Evolutionary conservation across 2,113 vertebrate species (phyloP).

Genomic region (Chascanopsetta lugubris): DNA sequence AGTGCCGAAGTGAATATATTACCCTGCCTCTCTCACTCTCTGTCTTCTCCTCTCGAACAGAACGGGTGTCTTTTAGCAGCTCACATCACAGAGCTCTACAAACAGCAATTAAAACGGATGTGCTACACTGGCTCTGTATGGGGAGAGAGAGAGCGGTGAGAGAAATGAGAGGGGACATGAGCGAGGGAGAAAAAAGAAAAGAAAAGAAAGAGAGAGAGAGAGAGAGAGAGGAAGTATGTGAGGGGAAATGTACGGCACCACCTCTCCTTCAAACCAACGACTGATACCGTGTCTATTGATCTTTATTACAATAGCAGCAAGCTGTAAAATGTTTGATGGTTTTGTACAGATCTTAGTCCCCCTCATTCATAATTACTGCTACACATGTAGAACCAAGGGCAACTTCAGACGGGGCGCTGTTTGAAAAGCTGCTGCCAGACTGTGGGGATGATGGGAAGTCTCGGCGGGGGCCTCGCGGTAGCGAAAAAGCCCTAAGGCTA

Average conservation of each 20-base stretch:
- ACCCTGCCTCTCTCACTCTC: conserved; percentile 47
- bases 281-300: conserved; percentile 84
- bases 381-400: conserved; percentile 89
- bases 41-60: conserved; percentile 55
- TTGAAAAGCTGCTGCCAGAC: conserved; percentile 79
- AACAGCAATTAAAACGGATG: conserved; percentile 82
- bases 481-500: conserved; percentile 81
- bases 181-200: conserved; percentile 61
- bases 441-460: conserved; percentile 79
- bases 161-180: conserved; percentile 57
- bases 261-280: conserved; percentile 78
- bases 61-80: conserved; percentile 70
- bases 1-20: conserved; percentile 47
- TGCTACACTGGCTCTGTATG: conserved; percentile 69
- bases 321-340: conserved; percentile 86
- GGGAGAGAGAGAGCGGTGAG: conserved; percentile 56
- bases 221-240: conserved; percentile 62
- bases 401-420: conserved; percentile 83
- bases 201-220: conserved; percentile 64
- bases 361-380: conserved; percentile 88
- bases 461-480: conserved; percentile 75
- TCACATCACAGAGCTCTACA: conserved; percentile 77
- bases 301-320: conserved; percentile 86
- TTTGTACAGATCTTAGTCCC: conserved; percentile 85
- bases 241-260: conserved; percentile 75